phyloP scores from a whole-genome alignment of 2,888 invertebrate genomes.

The Cylloceria caligata region DNA sequence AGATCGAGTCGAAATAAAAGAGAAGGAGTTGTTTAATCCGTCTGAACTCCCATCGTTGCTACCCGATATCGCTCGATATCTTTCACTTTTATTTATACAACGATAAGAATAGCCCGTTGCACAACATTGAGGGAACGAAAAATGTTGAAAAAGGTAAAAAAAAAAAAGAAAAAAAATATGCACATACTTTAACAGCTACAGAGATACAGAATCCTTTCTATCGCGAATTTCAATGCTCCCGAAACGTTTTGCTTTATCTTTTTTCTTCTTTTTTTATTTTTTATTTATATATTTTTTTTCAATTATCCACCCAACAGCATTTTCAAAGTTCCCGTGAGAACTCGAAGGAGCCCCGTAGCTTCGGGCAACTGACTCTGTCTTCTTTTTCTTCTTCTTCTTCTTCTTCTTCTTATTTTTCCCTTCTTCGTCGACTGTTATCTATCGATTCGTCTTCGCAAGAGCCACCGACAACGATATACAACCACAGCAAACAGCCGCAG shows the following conservation, averaged over 20 bases:
- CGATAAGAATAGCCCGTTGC: conserved; percentile 3
- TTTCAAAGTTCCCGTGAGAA: conserved; percentile 10
- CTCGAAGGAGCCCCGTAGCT: neutral
- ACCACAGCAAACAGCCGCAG: conserved; percentile 14
- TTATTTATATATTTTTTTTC: neutral
- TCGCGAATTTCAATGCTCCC: neutral
- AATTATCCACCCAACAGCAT: neutral
- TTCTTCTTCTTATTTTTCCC: too few species aligned
- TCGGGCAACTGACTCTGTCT: neutral
- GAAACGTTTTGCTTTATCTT: neutral
- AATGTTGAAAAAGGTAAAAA: neutral
- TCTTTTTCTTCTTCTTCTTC: neutral
- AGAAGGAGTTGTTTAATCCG: neutral
- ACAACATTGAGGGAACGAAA: neutral
- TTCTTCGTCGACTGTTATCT: conserved; percentile 31
- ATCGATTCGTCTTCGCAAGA: conserved; percentile 40
- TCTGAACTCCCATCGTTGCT: neutral
- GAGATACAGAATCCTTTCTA: neutral
- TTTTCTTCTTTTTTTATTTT: neutral
- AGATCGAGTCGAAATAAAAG: too few species aligned
- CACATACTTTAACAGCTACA: neutral
- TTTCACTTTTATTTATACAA: conserved; percentile 2
- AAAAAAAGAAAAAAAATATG: neutral
- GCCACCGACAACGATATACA: conserved; percentile 15
- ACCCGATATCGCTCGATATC: conserved; percentile 14